A percentile compares a stretch with the other conserved stretches of the same genome.
Conservation (phyloP, 2,113 vertebrate species). For the Tylochromis polylepis region DNA sequence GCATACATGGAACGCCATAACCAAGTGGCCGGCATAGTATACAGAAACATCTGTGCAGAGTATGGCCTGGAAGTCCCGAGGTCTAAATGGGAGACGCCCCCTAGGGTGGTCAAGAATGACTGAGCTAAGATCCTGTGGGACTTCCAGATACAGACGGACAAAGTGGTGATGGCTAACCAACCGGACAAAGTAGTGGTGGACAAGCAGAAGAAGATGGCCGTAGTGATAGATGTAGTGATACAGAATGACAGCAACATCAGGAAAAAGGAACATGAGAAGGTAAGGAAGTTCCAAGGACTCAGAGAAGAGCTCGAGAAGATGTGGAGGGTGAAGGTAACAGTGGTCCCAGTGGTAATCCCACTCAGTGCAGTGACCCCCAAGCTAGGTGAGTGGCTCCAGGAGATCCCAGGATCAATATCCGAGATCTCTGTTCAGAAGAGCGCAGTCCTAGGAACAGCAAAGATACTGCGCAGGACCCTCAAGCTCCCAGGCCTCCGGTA, state of each 20-base stretch:
- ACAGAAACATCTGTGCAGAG: background rate
- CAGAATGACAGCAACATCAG: background rate
- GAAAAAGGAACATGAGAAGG: too few relatives aligned
- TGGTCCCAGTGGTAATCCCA: too few relatives aligned
- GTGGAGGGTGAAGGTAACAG: too few relatives aligned
- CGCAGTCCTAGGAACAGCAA: too few relatives aligned
- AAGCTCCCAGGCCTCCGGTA: too few relatives aligned
- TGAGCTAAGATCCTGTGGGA: background rate
- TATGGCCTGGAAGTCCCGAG: background rate
- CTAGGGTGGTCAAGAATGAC: background rate
- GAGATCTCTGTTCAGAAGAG: too few relatives aligned
- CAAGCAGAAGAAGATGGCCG: background rate
- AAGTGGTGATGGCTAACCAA: background rate
- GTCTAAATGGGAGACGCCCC: background rate
- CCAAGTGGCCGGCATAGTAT: background rate
- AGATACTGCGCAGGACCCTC: too few relatives aligned
- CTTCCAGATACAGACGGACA: background rate
- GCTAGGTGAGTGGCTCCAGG: too few relatives aligned
- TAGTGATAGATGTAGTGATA: background rate
- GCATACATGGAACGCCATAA: background rate
- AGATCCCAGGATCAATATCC: too few relatives aligned
- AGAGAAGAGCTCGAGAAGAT: too few relatives aligned
- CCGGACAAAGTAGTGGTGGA: background rate
- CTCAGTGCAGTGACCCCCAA: too few relatives aligned
- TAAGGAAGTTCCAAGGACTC: too few relatives aligned